These are phyloP conservation scores for Serripes groenlandicus DNA, from an alignment of 2,888 invertebrate species.

Conservation along the genomic window DNA sequence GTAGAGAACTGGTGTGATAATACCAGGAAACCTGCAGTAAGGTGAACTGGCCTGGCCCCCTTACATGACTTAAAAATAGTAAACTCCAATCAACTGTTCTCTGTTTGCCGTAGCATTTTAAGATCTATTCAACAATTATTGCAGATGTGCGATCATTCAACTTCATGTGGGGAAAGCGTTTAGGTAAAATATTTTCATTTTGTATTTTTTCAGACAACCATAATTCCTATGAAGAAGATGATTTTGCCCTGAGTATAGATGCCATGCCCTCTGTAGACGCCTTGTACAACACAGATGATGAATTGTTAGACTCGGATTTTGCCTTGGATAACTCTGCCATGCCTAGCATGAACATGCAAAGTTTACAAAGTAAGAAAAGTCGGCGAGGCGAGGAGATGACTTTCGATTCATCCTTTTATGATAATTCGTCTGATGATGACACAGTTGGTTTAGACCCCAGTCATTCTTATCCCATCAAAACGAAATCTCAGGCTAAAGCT, in stretches of 20 bases:
- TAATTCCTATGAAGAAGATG: conserved; percentile 56
- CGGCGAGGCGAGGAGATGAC: conserved; percentile 60
- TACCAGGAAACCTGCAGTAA: too few relatives aligned
- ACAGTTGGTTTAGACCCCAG: background rate
- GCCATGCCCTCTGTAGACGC: conserved; percentile 80
- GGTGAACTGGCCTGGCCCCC: too few relatives aligned
- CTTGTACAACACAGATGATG: conserved; percentile 81
- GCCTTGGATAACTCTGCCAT: conserved; percentile 16
- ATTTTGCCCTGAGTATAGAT: conserved; percentile 76
- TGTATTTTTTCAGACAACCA: background rate
- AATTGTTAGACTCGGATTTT: conserved; percentile 63
- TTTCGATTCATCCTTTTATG: conserved; percentile 77
- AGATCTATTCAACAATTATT: too few relatives aligned
- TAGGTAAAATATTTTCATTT: too few relatives aligned
- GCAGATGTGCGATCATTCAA: too few relatives aligned
- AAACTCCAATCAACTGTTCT: too few relatives aligned
- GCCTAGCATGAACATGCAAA: background rate
- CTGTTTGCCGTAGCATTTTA: too few relatives aligned
- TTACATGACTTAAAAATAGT: too few relatives aligned
- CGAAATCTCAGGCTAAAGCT: background rate
- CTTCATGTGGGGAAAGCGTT: too few relatives aligned
- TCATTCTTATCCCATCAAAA: background rate
- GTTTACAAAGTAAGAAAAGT: too few relatives aligned
- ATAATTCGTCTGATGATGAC: conserved; percentile 74
- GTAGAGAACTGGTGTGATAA: too few relatives aligned